Evolutionary conservation across 2,888 invertebrate genomes (phyloP).

Genomic region (Campoplex capitator): DNA sequence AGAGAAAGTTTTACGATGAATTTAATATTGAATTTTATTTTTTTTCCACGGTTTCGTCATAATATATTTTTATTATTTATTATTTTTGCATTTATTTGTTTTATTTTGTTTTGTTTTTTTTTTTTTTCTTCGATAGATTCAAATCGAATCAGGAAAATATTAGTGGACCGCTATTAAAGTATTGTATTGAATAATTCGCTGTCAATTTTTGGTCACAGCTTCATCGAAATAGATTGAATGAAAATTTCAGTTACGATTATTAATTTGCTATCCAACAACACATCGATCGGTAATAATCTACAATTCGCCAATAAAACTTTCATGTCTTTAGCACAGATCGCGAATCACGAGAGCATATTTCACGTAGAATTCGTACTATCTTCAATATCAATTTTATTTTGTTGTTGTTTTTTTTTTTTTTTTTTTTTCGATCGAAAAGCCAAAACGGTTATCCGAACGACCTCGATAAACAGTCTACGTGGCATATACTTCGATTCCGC

Average conservation of each 20-base stretch:
- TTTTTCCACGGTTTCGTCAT: conserved; percentile 4
- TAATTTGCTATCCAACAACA: conserved; percentile 61
- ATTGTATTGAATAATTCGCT: conserved; percentile 34
- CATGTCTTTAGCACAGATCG: conserved; percentile 54
- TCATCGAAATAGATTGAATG: conserved; percentile 35
- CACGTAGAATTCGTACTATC: conserved; percentile 29
- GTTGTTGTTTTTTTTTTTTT: not conserved
- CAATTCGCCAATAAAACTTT: conserved; percentile 61
- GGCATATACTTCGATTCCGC: conserved; percentile 27
- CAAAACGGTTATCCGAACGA: conserved; percentile 49
- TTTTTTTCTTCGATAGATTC: conserved; percentile 1
- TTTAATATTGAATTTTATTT: conserved; percentile 1
- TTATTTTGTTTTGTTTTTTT: conserved; percentile 5
- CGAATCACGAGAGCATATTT: conserved; percentile 51
- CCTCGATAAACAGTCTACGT: conserved; percentile 44
- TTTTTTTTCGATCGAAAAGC: not conserved
- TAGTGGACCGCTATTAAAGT: conserved; percentile 23
- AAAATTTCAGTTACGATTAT: conserved; percentile 35
- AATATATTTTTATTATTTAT: not conserved
- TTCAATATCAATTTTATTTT: conserved; percentile 18
- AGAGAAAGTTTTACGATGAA: conserved; percentile 6
- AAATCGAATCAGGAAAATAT: conserved; percentile 41
- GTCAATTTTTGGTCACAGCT: conserved; percentile 45
- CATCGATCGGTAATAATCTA: conserved; percentile 64
- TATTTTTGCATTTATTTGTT: not conserved